Evolutionary conservation across 2,888 invertebrate genomes (phyloP).

Genomic region (Pseudococcus jackbeardsleyi): DNA sequence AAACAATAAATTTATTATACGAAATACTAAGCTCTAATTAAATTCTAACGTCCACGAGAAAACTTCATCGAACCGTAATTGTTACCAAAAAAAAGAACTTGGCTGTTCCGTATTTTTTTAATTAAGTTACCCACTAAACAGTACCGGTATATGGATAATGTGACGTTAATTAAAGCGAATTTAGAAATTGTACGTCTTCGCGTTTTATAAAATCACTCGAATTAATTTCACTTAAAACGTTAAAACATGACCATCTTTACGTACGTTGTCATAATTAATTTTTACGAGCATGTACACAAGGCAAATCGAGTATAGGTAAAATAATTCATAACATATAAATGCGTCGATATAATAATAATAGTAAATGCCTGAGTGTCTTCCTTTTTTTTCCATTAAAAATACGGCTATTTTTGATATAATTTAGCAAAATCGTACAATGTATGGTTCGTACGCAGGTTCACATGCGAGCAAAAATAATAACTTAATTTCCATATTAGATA

Average conservation of each 20-base stretch:
- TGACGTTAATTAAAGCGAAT: constrained; percentile 26
- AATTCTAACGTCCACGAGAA: constrained; percentile 1
- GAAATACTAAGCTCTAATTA: constrained; percentile 37
- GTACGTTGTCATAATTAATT: neutral
- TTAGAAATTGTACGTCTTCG: neutral
- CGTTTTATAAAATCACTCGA: constrained; percentile 14
- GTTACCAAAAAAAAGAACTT: neutral
- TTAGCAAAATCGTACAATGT: neutral
- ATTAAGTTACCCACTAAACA: neutral
- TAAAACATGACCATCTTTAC: neutral
- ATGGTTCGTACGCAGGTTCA: neutral
- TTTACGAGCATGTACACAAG: neutral
- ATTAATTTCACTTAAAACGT: neutral
- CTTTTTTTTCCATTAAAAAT: neutral
- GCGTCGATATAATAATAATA: constrained; percentile 28
- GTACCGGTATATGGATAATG: neutral
- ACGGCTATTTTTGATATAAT: neutral
- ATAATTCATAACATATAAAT: neutral
- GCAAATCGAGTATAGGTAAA: neutral
- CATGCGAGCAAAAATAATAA: constrained; percentile 27
- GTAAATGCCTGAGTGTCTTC: constrained; percentile 30
- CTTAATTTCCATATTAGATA: constrained; percentile 45
- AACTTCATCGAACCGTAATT: neutral
- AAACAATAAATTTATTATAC: constrained; percentile 20
- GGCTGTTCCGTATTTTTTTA: neutral